phyloP scores from a whole-genome alignment of 2,888 invertebrate genomes.

The Lasioglossum villosulum region DNA sequence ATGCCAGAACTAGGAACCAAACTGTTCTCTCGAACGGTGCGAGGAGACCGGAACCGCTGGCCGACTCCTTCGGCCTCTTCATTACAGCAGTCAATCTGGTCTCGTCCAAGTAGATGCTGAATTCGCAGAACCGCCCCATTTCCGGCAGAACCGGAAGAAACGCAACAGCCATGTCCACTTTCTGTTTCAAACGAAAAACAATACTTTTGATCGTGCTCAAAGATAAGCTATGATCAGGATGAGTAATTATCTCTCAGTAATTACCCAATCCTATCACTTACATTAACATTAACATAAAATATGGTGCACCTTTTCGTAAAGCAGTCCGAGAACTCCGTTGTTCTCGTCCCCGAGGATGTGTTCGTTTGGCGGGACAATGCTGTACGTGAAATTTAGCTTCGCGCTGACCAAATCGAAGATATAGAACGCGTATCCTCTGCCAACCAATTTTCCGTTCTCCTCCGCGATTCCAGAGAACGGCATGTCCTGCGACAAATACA shows the following conservation, averaged over 20 bases:
- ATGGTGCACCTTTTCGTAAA: slow-evolving; percentile 86
- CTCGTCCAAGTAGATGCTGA: slow-evolving; percentile 89
- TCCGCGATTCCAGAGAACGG: slow-evolving; percentile 80
- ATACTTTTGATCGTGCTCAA: background rate
- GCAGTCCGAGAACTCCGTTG: slow-evolving; percentile 88
- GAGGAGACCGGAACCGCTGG: slow-evolving; percentile 92
- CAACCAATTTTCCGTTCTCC: slow-evolving; percentile 86
- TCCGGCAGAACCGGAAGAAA: slow-evolving; percentile 90
- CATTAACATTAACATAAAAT: too few relatives aligned
- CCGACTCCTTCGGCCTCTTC: slow-evolving; percentile 92
- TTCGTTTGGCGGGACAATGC: slow-evolving; percentile 87
- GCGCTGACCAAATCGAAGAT: slow-evolving; percentile 89
- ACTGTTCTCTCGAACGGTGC: slow-evolving; percentile 91
- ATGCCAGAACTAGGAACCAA: slow-evolving; percentile 91
- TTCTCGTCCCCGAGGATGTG: slow-evolving; percentile 87
- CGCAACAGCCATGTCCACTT: slow-evolving; percentile 92
- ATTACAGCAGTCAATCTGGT: slow-evolving; percentile 92
- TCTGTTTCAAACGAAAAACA: slow-evolving; percentile 83
- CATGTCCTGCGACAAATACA: slow-evolving; percentile 73
- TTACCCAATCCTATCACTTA: too few relatives aligned
- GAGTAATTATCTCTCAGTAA: too few relatives aligned
- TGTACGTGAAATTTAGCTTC: slow-evolving; percentile 91
- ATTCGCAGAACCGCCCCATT: slow-evolving; percentile 85
- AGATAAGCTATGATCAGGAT: background rate
- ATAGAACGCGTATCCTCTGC: slow-evolving; percentile 90